Evolutionary conservation across 2,888 invertebrate genomes (phyloP).

Genomic region (Cylindroiulus punctatus): DNA sequence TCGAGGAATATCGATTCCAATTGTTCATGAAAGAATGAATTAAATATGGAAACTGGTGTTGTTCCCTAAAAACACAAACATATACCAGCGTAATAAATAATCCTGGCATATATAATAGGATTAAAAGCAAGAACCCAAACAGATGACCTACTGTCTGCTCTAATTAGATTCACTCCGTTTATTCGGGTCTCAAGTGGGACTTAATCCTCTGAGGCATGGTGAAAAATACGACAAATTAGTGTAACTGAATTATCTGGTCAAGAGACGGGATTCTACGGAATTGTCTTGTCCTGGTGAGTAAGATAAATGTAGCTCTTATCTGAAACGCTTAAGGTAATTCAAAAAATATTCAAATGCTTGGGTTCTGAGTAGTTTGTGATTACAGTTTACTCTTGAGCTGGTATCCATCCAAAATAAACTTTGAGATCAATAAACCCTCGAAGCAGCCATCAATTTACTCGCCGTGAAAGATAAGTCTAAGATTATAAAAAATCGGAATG

Average conservation of each 20-base stretch:
- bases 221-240: not conserved
- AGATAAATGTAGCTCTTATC: not conserved
- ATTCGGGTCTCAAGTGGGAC: not conserved
- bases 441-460: too few species aligned
- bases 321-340: not conserved
- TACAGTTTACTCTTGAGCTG: too few species aligned
- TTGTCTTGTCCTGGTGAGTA: too few species aligned
- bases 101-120: not conserved
- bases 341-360: not conserved
- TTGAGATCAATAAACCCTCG: too few species aligned
- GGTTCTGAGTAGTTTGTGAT: not conserved
- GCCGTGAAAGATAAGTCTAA: too few species aligned
- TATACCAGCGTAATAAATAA: not conserved
- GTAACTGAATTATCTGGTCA: not conserved
- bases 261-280: not conserved
- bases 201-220: not conserved
- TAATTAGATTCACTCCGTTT: conserved; percentile 3
- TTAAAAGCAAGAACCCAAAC: not conserved
- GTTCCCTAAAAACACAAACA: not conserved
- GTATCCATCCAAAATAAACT: too few species aligned
- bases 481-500: too few species aligned
- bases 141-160: not conserved
- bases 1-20: not conserved
- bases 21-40: not conserved
- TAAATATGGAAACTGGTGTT: not conserved